Evolutionary conservation across 2,797 vertebrate species (phyloP).

Genomic region (Antennarius maculatus): DNA sequence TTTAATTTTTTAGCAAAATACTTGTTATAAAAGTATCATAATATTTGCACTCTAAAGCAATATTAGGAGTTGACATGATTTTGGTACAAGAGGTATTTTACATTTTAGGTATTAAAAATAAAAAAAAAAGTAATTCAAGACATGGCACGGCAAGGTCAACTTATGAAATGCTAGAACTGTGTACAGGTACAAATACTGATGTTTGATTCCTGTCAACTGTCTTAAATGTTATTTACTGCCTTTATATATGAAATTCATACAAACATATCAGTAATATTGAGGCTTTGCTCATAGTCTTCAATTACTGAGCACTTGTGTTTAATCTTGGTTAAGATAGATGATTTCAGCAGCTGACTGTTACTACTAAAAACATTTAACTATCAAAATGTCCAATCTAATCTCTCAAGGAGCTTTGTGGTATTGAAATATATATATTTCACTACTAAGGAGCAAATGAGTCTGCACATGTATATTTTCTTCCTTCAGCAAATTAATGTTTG

Average conservation of each 20-base stretch:
- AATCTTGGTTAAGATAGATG: neutral
- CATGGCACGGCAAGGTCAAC: neutral
- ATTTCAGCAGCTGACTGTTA: slow-evolving; percentile 40
- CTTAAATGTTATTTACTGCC: neutral
- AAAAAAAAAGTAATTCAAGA: slow-evolving; percentile 5
- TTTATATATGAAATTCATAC: neutral
- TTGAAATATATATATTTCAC: neutral
- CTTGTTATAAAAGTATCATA: neutral
- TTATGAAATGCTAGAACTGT: slow-evolving; percentile 19
- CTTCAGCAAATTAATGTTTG: slow-evolving; percentile 39
- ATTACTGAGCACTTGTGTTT: slow-evolving; percentile 17
- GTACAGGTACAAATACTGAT: slow-evolving; percentile 1
- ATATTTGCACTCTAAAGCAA: neutral
- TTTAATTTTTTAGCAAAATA: slow-evolving; percentile 1
- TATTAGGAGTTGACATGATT: neutral
- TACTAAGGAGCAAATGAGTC: no score
- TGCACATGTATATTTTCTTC: neutral
- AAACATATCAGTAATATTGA: slow-evolving; percentile 4
- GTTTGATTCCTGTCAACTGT: neutral
- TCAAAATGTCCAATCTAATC: no score
- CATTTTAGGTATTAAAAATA: neutral
- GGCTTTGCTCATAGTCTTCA: neutral
- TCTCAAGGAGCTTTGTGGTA: no score
- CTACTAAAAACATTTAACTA: neutral
- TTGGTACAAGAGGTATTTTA: neutral